Base-by-base conservation (phyloP, 2,888 invertebrate species). In the Idaea dimidiata region DNA sequence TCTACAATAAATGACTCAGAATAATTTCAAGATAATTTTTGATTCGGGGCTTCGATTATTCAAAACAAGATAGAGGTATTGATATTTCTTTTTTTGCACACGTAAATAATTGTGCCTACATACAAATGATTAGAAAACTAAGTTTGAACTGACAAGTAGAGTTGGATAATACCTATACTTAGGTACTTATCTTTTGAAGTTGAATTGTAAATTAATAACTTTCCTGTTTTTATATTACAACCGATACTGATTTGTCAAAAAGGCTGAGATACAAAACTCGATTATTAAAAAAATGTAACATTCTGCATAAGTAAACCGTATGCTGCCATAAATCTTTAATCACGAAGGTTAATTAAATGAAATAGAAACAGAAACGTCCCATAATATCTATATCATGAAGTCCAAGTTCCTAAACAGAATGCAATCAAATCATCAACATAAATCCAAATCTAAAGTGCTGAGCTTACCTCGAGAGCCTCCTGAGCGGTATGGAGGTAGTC, bases 401-500 rank as follows among this genome's bases (percentile, higher is more conserved):
- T n/a, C n/a, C n/a, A n/a, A n/a, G n/a, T n/a, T n/a, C n/a, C n/a
- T n/a, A n/a, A n/a, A n/a, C 24, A 5, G 24, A 24, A 24, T 43
- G 43, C 10, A 16, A 62, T 1, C 17, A 31, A 54, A 17, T 57
- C 31, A 24, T 58, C 43, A 43, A 31, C 18, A 32, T 58, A 24
- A n/a, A 33, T 6, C 33, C 14, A 6, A 10, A 10, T 33, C 14
- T 43, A 43, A 10, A 10, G 3, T 14, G 10, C 10, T 16, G 58
- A 61, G 79, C 94, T 94, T 83, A 97, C 97, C 95, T 97, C 97
- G 85, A 99, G 93, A 84, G 97, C 97, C 93, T 98, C 97, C 93
- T 98, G 97, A 71, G 99, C 99, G 69, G 98, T 98, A 78, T 96
- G 96, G 83, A 99, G 95, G 93, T 99, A 99, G 83, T 99, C 98